phyloP scores from a whole-genome alignment of 2,888 invertebrate species.

The Chelonus formosanus region DNA sequence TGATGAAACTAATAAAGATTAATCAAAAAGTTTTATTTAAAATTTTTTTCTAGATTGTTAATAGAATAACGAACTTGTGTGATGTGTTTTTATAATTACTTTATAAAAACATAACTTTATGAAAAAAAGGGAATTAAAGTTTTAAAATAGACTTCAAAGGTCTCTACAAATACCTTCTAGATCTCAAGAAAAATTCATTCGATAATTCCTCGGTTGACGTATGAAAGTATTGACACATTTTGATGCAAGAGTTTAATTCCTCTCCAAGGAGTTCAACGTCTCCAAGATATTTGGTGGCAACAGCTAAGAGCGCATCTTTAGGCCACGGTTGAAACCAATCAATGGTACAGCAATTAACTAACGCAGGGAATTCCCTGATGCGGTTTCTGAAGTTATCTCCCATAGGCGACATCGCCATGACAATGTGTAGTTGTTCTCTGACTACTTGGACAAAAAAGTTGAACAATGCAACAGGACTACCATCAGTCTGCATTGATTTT shows the following conservation, averaged over 20 bases:
- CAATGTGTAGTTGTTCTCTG: constrained; percentile 89
- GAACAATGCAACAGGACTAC: constrained; percentile 68
- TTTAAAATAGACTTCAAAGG: background rate
- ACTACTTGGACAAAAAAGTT: constrained; percentile 90
- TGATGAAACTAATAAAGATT: too few relatives aligned
- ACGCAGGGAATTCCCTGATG: constrained; percentile 88
- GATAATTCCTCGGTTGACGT: constrained; percentile 81
- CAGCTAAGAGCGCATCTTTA: constrained; percentile 88
- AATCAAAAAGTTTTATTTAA: too few relatives aligned
- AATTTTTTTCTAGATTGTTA: too few relatives aligned
- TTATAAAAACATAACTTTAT: too few relatives aligned
- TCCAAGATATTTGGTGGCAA: constrained; percentile 79
- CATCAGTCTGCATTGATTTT: too few relatives aligned
- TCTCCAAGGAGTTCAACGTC: constrained; percentile 79
- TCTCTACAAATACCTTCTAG: constrained; percentile 68
- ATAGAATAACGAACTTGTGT: too few relatives aligned
- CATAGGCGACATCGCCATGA: constrained; percentile 90
- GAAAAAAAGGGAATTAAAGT: too few relatives aligned
- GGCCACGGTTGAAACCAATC: constrained; percentile 98
- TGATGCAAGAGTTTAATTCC: constrained; percentile 81
- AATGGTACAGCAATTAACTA: constrained; percentile 95
- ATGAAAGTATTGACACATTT: constrained; percentile 91
- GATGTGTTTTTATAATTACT: too few relatives aligned
- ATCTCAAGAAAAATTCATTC: constrained; percentile 70
- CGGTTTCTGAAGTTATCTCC: constrained; percentile 84